A percentile compares a stretch with the other conserved stretches of the same genome.
phyloP scores from a whole-genome alignment of 2,797 vertebrate genomes.

The Hippopotamyrus pictus region DNA sequence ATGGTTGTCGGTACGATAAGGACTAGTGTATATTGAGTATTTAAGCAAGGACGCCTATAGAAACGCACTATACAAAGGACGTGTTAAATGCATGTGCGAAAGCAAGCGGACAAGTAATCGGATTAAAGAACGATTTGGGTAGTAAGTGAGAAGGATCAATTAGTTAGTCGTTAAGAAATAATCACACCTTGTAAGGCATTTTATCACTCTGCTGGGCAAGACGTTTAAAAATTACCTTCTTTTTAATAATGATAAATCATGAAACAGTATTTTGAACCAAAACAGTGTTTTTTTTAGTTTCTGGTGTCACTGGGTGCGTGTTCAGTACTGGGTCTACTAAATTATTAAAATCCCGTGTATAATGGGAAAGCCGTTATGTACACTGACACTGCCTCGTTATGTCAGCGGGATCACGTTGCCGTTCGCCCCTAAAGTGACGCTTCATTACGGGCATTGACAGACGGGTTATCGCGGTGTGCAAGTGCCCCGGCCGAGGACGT shows the following conservation, averaged over 20 bases:
- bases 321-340: neutral
- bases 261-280: neutral
- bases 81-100: neutral
- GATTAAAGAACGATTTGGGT: neutral
- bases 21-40: neutral
- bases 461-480: neutral
- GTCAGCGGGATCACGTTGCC: conserved; percentile 11
- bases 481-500: neutral
- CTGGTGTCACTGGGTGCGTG: neutral
- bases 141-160: neutral
- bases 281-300: neutral
- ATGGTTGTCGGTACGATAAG: neutral
- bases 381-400: neutral
- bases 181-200: neutral
- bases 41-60: neutral
- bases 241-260: neutral
- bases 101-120: neutral
- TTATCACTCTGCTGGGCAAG: neutral
- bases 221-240: neutral
- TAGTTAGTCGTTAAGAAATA: neutral
- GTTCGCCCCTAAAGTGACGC: neutral
- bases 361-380: neutral
- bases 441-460: neutral
- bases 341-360: conserved; percentile 4
- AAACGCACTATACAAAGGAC: neutral